Evolutionary conservation across 2,797 vertebrate species (phyloP).

Genomic region (Sternotherus odoratus): DNA sequence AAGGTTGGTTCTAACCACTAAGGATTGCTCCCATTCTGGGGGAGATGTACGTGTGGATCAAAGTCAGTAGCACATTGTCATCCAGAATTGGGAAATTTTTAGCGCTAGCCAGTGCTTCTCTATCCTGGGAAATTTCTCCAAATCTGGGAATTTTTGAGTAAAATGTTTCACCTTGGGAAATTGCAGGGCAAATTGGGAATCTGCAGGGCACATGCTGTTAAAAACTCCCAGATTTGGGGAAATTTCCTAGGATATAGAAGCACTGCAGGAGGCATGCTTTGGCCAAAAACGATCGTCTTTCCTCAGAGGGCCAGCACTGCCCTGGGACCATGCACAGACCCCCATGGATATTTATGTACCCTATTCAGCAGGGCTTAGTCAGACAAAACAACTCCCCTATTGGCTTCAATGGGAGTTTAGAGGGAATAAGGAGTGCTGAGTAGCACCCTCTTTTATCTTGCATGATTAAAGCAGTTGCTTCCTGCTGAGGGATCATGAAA

Average conservation of each 20-base stretch:
- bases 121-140: no score
- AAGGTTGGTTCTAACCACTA: background rate
- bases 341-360: accelerated
- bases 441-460: background rate
- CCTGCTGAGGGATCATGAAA: background rate
- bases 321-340: background rate
- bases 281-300: background rate
- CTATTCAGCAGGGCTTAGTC: background rate
- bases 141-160: no score
- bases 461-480: background rate
- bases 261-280: background rate
- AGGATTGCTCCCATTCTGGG: background rate
- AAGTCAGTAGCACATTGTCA: background rate
- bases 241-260: no score
- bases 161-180: no score
- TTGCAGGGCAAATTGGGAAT: no score
- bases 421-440: background rate
- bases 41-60: background rate
- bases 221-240: no score
- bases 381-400: background rate
- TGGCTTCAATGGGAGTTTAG: background rate
- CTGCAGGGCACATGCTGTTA: no score
- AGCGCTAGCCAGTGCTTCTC: no score
- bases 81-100: no score
- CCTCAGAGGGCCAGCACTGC: background rate